Conservation (phyloP, 2,888 invertebrate species). For the Zhengitettix transpicula region DNA sequence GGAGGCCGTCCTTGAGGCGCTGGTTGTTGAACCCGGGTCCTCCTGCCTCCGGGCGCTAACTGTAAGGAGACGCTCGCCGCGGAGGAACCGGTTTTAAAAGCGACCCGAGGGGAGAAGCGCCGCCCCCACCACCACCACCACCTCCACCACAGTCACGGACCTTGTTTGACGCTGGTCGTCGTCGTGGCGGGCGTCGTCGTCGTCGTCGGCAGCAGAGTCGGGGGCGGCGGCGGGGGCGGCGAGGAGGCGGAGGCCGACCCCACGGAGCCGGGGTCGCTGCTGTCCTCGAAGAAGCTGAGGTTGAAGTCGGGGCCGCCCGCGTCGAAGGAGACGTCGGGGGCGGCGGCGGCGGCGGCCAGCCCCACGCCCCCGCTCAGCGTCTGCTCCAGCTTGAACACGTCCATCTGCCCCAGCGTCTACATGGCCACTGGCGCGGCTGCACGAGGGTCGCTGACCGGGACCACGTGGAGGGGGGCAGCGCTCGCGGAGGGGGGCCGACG, state of each 20-base stretch:
- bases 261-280: conserved; percentile 46
- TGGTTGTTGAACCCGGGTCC: too few relatives aligned
- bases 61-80: too few relatives aligned
- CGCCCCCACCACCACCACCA: too few relatives aligned
- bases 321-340: conserved; percentile 51
- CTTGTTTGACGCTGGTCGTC: background rate
- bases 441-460: too few relatives aligned
- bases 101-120: too few relatives aligned
- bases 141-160: too few relatives aligned
- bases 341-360: conserved; percentile 37
- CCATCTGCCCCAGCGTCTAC: conserved; percentile 29
- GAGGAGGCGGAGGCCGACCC: conserved; percentile 24
- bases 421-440: too few relatives aligned
- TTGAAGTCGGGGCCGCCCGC: conserved; percentile 56
- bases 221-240: conserved; percentile 8
- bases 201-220: background rate
- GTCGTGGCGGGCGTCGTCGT: background rate
- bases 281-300: conserved; percentile 62
- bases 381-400: conserved; percentile 54
- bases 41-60: too few relatives aligned
- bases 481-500: too few relatives aligned
- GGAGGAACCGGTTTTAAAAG: too few relatives aligned
- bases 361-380: conserved; percentile 44
- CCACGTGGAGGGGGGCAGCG: too few relatives aligned
- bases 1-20: too few relatives aligned